Base-by-base conservation (phyloP, 2,888 invertebrate species). In the Aphidius colemani region DNA sequence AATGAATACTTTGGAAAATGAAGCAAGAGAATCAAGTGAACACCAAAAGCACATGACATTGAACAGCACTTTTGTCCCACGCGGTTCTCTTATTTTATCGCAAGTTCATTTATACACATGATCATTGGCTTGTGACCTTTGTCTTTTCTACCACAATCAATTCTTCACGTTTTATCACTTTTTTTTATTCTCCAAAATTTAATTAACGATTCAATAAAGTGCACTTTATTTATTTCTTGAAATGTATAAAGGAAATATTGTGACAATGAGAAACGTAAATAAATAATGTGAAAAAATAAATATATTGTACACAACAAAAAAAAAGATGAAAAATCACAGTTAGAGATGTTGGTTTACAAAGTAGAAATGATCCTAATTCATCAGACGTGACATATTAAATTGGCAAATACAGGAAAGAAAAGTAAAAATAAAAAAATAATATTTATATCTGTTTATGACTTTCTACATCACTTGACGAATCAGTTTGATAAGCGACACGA, bases 1-100 rank as follows among this genome's bases (percentile, higher is more conserved):
- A 10, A 50, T 55, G 10, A 13, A 11, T n/a, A 40, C 6, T 53
- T 53, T 40, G n/a, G 40, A 40, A 40, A n/a, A 49, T 59, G 49
- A 10, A 39, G 40, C 39, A 59, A 58, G 58, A 58, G 63, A 53
- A 65, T 58, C 44, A 51, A 60, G 58, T 45, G 48, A 49, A 53
- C 67, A 59, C n/a, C 55, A 55, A 13, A 7, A 55, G 57, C 57
- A 57, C 67, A 71, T 72, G 72, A 74, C 74, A 73, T 72, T 67
- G 72, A 77, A 75, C 77, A 77, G 75, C 72, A 73, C 72, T 74
- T 72, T 72, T 73, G 74, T 77, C 77, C 75, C 78, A 78, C 77
- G 78, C 73, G 73, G 78, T 72, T 72, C 76, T 71, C 68, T 50
- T 9, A 70, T 61, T 18, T 18, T 18, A 18, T 18, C 13, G 13